Conservation (phyloP, 2,888 invertebrate species). For the Himalopsyche tibetana region DNA sequence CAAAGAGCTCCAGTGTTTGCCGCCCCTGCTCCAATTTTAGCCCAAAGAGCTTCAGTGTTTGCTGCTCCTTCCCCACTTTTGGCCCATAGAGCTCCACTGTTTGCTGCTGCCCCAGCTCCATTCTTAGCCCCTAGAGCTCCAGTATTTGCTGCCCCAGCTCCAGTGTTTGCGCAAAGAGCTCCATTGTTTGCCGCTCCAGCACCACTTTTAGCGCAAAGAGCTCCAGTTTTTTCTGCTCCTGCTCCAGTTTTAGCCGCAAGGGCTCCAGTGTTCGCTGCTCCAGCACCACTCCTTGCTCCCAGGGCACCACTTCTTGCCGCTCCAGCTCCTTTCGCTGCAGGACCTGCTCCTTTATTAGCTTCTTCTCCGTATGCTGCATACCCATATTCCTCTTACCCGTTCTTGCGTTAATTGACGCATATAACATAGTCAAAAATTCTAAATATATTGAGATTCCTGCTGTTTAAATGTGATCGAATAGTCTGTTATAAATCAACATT, state of each 20-base stretch:
- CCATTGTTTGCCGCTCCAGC: conserved; percentile 39
- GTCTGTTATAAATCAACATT: neutral
- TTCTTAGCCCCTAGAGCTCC: conserved; percentile 45
- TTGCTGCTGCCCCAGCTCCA: conserved; percentile 49
- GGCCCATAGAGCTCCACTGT: conserved; percentile 45
- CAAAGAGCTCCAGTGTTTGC: conserved; percentile 47
- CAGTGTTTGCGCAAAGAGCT: conserved; percentile 38
- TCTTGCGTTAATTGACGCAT: conserved; percentile 17
- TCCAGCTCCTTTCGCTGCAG: conserved; percentile 51
- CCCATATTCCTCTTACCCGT: conserved; percentile 45
- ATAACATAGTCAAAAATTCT: neutral
- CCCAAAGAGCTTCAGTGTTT: conserved; percentile 53
- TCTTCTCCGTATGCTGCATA: conserved; percentile 41
- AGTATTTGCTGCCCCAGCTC: conserved; percentile 50
- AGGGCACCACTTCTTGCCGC: conserved; percentile 48
- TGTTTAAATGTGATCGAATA: conserved; percentile 15
- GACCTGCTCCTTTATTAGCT: conserved; percentile 48
- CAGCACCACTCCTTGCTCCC: conserved; percentile 50
- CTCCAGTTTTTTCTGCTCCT: conserved; percentile 48
- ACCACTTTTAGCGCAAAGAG: conserved; percentile 41
- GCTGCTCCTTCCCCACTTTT: conserved; percentile 55
- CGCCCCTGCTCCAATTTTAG: conserved; percentile 50
- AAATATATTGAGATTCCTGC: neutral
- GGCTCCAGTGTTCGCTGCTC: conserved; percentile 54
- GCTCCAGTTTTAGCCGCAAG: conserved; percentile 51